These are phyloP conservation scores for Ommatoiulus sabulosus DNA, from an alignment of 2,888 invertebrate species.

Conservation along the genomic window DNA sequence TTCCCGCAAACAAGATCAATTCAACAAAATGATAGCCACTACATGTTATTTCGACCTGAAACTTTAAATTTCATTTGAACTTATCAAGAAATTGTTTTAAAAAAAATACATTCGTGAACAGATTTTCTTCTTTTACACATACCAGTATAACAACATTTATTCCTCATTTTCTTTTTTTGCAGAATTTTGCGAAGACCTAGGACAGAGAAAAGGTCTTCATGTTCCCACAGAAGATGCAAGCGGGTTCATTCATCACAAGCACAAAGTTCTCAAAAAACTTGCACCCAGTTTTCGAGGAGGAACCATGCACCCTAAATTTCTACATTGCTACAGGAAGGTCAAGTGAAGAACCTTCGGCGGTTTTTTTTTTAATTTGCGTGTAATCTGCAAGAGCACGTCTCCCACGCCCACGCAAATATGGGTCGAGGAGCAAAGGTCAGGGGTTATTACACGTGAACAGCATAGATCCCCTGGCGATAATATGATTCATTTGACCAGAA, in stretches of 20 bases:
- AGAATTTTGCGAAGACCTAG: neutral
- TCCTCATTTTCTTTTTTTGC: too few species aligned
- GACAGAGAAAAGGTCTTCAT: neutral
- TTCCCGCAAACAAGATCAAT: too few species aligned
- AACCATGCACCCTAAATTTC: neutral
- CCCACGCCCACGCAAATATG: conserved; percentile 7
- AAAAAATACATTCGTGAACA: too few species aligned
- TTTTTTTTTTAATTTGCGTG: neutral
- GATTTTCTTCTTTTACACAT: too few species aligned
- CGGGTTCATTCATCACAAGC: neutral
- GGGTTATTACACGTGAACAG: neutral
- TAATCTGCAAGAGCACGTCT: neutral
- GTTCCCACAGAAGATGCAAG: neutral
- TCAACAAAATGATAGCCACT: too few species aligned
- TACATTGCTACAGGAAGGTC: neutral
- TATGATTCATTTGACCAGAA: neutral
- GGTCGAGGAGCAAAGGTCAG: neutral
- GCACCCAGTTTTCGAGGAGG: neutral
- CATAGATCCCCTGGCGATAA: neutral
- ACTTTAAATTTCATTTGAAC: too few species aligned
- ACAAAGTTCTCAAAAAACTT: neutral
- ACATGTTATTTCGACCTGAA: too few species aligned
- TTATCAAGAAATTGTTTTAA: too few species aligned
- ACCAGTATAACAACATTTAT: too few species aligned
- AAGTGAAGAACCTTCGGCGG: neutral